These are phyloP conservation scores for Hoplias malabaricus DNA, from an alignment of 2,113 vertebrate species.

Conservation along the genomic window DNA sequence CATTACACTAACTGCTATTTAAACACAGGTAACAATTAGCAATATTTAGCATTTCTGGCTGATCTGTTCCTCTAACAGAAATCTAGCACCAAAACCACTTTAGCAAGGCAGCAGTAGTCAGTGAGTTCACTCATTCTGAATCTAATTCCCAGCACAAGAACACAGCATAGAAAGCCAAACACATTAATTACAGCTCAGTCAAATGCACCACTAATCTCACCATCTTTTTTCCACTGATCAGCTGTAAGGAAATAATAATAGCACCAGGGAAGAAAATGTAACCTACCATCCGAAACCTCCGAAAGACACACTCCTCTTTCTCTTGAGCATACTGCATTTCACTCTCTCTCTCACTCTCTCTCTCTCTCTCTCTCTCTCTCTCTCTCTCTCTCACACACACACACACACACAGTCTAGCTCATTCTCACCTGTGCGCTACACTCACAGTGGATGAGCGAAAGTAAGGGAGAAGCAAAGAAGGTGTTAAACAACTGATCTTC, in stretches of 20 bases:
- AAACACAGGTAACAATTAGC: neutral
- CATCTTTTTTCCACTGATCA: neutral
- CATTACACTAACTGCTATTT: too few species aligned
- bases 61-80: neutral
- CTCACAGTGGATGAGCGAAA: neutral
- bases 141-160: neutral
- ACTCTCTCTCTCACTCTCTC: slow-evolving; percentile 36
- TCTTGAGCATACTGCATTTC: slow-evolving; percentile 79
- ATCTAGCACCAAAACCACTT: neutral
- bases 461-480: neutral
- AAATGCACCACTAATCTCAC: neutral
- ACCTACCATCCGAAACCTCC: slow-evolving; percentile 94
- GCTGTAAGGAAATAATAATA: neutral
- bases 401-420: neutral
- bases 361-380: slow-evolving; percentile 43
- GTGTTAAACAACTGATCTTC: neutral
- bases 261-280: slow-evolving; percentile 22
- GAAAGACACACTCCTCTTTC: slow-evolving; percentile 92
- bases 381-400: neutral
- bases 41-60: neutral
- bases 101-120: neutral
- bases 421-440: slow-evolving; percentile 23
- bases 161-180: neutral
- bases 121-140: neutral
- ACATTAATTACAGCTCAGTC: neutral